Conservation (phyloP, 2,888 invertebrate species). For the Micoletzkya japonica region DNA sequence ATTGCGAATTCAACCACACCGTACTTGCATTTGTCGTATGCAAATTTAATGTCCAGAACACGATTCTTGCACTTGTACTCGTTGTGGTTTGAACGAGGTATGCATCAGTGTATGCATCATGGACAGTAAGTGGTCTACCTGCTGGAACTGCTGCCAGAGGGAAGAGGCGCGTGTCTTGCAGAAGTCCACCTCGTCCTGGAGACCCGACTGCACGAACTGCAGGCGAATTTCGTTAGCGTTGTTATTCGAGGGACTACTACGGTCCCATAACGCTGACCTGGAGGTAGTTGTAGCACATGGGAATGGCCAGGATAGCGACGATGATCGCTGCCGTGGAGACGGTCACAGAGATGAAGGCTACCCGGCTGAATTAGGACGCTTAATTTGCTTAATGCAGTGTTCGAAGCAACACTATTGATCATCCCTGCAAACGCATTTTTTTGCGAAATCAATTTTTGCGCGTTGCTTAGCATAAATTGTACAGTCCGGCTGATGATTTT, state of each 20-base stretch:
- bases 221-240: neutral
- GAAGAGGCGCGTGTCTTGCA: conserved; percentile 11
- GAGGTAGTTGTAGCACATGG: conserved; percentile 22
- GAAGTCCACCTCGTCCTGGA: conserved; percentile 25
- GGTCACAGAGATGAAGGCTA: conserved; percentile 8
- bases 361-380: neutral
- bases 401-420: no score
- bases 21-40: no score
- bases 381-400: neutral
- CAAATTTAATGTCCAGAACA: no score
- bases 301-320: conserved; percentile 10
- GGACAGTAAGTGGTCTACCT: no score
- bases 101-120: no score
- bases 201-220: conserved; percentile 5
- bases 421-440: no score
- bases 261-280: neutral
- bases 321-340: conserved; percentile 8
- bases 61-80: no score
- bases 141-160: conserved; percentile 3
- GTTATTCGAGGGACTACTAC: neutral
- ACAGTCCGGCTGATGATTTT: no score
- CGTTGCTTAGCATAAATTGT: no score
- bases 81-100: neutral
- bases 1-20: neutral
- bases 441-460: no score